phyloP scores from a whole-genome alignment of 2,888 invertebrate genomes.

The Drosophila peninsularis region DNA sequence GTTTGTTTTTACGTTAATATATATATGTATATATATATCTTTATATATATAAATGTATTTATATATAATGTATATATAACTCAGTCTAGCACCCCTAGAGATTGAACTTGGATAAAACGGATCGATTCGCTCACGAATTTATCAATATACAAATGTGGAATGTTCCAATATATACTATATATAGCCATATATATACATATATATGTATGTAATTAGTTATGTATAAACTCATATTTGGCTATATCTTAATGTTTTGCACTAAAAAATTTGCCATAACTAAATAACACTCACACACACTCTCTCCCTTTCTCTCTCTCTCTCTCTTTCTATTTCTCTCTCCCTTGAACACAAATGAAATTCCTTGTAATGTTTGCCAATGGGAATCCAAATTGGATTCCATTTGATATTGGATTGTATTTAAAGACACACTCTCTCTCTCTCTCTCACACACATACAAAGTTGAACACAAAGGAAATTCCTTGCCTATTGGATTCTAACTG shows the following conservation, averaged over 20 bases:
- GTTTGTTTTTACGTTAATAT: constrained; percentile 19
- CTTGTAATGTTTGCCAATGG: constrained; percentile 27
- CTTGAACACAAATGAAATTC: constrained; percentile 48
- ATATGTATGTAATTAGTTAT: constrained; percentile 20
- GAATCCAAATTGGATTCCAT: neutral
- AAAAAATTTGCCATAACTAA: constrained; percentile 49
- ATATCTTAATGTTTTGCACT: constrained; percentile 53
- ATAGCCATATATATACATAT: constrained; percentile 9
- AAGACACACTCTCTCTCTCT: neutral
- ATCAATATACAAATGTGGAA: constrained; percentile 68
- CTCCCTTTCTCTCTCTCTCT: neutral
- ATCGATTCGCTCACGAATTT: constrained; percentile 61
- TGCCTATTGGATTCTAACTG: neutral
- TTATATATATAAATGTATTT: constrained; percentile 35
- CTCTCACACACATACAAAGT: neutral
- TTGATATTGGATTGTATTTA: neutral
- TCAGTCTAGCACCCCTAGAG: constrained; percentile 82
- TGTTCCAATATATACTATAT: constrained; percentile 31
- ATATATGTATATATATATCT: neutral
- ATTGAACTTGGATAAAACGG: constrained; percentile 74
- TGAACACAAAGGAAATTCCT: neutral
- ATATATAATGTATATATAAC: constrained; percentile 52
- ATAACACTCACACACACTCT: neutral
- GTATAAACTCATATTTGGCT: constrained; percentile 49
- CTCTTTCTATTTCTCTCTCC: neutral